Evolutionary conservation across 2,113 vertebrate species (phyloP).

Genomic region (Panthera uncia): DNA sequence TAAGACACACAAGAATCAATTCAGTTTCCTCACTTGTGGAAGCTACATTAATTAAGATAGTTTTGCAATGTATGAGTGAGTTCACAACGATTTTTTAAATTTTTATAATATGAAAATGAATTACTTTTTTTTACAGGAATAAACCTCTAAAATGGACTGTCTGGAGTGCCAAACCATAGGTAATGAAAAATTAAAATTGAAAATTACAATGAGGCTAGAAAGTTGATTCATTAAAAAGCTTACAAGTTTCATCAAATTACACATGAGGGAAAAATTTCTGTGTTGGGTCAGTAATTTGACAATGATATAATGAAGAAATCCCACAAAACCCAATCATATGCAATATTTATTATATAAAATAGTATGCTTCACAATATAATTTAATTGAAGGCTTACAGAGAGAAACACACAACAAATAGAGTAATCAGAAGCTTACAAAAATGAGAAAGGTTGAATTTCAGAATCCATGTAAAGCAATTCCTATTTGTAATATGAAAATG

Average conservation of each 20-base stretch:
- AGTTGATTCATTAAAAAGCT: conserved; percentile 55
- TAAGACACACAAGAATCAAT: conserved; percentile 32
- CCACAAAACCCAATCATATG: background rate
- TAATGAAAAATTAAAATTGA: conserved; percentile 55
- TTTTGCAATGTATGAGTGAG: conserved; percentile 37
- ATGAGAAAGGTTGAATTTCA: background rate
- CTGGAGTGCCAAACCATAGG: conserved; percentile 34
- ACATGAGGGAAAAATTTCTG: background rate
- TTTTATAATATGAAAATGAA: conserved; percentile 59
- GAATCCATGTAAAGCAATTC: background rate
- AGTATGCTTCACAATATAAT: background rate
- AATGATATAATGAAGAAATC: background rate
- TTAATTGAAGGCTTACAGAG: background rate
- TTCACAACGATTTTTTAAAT: conserved; percentile 8
- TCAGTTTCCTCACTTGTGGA: background rate
- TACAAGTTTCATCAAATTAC: conserved; percentile 48
- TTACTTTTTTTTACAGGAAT: conserved; percentile 21
- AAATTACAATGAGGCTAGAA: conserved; percentile 46
- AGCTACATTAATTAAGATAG: conserved; percentile 41
- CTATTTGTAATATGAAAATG: background rate
- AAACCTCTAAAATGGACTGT: background rate
- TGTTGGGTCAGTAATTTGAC: conserved; percentile 42
- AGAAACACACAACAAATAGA: background rate
- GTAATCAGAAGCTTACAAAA: background rate
- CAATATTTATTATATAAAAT: conserved; percentile 4